Conservation (phyloP, 2,797 vertebrate genomes). For the Eremophila alpestris region DNA sequence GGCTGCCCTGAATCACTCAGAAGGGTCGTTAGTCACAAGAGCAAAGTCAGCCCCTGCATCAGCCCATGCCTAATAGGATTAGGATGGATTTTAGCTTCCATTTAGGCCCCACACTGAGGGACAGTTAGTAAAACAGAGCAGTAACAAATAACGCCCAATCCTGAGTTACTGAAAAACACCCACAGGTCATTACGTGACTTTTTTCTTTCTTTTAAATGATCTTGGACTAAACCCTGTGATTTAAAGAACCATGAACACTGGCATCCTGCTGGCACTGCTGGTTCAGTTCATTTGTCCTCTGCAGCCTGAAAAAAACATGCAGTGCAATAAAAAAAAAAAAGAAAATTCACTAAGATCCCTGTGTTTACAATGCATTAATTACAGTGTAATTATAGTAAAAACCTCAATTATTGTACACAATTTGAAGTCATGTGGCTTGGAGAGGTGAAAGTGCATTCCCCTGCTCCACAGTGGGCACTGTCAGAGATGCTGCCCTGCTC, state of each 20-base stretch:
- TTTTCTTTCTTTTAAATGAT: background rate
- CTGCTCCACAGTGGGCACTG: background rate
- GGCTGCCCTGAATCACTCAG: background rate
- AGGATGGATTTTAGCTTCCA: constrained; percentile 37
- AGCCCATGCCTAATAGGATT: background rate
- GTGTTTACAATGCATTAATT: background rate
- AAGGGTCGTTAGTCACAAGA: background rate
- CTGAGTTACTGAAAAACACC: constrained; percentile 7
- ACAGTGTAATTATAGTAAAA: background rate
- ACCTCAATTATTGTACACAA: background rate
- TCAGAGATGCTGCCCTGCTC: background rate
- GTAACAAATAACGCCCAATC: background rate
- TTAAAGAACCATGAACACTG: background rate
- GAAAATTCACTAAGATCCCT: background rate
- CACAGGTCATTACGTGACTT: background rate
- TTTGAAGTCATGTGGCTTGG: rapidly evolving
- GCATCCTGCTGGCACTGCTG: background rate
- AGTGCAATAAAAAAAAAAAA: background rate
- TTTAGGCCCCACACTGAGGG: constrained; percentile 35
- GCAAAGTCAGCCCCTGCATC: background rate
- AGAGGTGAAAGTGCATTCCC: rapidly evolving
- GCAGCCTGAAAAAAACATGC: background rate
- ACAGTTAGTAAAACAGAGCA: background rate
- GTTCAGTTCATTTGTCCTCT: background rate
- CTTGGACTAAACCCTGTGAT: background rate